phyloP scores from a whole-genome alignment of 2,797 vertebrate species.

The Pygocentrus nattereri region DNA sequence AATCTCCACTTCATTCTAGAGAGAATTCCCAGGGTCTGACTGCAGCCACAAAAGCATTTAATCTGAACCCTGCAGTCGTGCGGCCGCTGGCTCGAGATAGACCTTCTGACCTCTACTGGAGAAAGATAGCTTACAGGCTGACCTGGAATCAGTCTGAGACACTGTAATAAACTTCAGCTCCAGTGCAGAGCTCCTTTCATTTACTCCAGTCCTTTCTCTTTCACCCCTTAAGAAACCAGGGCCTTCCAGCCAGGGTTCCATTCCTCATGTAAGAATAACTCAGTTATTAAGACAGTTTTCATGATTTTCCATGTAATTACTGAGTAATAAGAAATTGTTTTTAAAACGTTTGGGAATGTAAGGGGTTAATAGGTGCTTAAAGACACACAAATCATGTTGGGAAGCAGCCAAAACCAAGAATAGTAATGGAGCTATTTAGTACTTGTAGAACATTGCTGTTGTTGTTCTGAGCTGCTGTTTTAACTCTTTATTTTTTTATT shows the following conservation, averaged over 20 bases:
- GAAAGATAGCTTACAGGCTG: neutral
- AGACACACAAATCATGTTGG: neutral
- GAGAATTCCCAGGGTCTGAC: slow-evolving; percentile 67
- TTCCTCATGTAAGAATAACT: neutral
- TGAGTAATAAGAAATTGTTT: neutral
- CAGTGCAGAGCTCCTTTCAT: neutral
- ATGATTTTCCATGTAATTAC: too few relatives aligned
- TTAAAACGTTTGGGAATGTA: neutral
- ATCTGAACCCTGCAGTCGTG: slow-evolving; percentile 22
- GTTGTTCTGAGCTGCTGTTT: too few relatives aligned
- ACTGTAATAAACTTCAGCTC: neutral
- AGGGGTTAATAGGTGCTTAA: slow-evolving; percentile 1
- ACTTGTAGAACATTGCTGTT: too few relatives aligned
- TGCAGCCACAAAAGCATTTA: slow-evolving; percentile 26
- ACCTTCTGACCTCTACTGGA: slow-evolving; percentile 38
- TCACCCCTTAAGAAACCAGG: neutral
- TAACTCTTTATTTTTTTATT: too few relatives aligned
- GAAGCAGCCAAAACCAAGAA: neutral
- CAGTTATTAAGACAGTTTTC: neutral
- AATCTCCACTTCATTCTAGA: slow-evolving; percentile 74
- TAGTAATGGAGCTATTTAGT: neutral
- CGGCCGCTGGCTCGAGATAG: neutral
- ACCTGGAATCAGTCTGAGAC: neutral
- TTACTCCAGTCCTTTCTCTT: neutral
- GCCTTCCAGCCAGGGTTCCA: neutral